phyloP scores from a whole-genome alignment of 2,797 vertebrate genomes.

The Heliangelus exortis region DNA sequence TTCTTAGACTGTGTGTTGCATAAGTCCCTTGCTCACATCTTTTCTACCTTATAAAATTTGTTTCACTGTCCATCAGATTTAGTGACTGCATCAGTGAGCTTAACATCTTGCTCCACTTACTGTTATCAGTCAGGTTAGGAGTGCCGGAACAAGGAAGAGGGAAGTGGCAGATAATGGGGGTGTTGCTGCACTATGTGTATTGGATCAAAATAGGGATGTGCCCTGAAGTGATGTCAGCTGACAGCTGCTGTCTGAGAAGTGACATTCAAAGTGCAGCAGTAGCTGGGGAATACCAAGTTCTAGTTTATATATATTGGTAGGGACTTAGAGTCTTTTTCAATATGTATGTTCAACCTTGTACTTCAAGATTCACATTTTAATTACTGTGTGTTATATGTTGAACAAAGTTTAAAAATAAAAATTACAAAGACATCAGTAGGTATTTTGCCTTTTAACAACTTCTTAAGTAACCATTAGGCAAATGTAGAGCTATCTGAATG shows the following conservation, averaged over 20 bases:
- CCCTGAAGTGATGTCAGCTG: not conserved
- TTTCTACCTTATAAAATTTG: not conserved
- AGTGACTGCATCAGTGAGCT: not conserved
- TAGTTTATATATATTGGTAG: not conserved
- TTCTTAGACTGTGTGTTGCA: not conserved
- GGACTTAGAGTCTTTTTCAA: not conserved
- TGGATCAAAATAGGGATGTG: conserved; percentile 12
- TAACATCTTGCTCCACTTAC: not conserved
- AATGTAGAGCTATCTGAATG: not conserved
- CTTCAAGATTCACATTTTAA: not conserved
- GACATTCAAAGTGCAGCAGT: not conserved
- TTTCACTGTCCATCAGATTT: not conserved
- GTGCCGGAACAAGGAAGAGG: not conserved
- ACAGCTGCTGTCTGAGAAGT: not conserved
- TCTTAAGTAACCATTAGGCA: not conserved
- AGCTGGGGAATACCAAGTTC: not conserved
- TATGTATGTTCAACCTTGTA: not conserved
- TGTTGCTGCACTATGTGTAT: not conserved
- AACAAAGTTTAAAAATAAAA: not conserved
- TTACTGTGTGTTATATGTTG: not conserved
- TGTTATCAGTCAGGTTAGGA: not conserved
- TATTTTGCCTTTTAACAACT: not conserved
- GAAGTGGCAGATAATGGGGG: not conserved
- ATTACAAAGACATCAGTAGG: not conserved
- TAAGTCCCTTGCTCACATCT: not conserved